These are phyloP conservation scores for Bos taurus DNA, from an alignment of 2,113 vertebrate genomes.

Conservation along the genomic window ARS-UCD2.0 NC_037357.1:37296501-37297000, in stretches of 20 bases:
- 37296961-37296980: not conserved
- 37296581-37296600: not conserved
- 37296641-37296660: not conserved
- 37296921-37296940: slow-evolving; percentile 10
- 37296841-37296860: not conserved
- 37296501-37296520: not conserved
- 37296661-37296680: not conserved
- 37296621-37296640: not conserved
- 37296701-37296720: not conserved
- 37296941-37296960: not conserved
- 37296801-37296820: not conserved
- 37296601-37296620: not conserved
- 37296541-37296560: not conserved
- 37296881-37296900: not conserved
- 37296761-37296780: not conserved
- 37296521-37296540: not conserved
- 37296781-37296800: not conserved
- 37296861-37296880: not conserved
- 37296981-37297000: not conserved
- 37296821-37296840: not conserved
- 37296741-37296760: not conserved
- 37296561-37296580: not conserved
- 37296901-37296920: not conserved
- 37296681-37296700: not conserved
- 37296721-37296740: slow-evolving; percentile 10